A percentile compares a stretch with the other conserved stretches of the same genome.
Conservation (phyloP, 2,888 invertebrate genomes). For the Parthenolecanium corni region DNA sequence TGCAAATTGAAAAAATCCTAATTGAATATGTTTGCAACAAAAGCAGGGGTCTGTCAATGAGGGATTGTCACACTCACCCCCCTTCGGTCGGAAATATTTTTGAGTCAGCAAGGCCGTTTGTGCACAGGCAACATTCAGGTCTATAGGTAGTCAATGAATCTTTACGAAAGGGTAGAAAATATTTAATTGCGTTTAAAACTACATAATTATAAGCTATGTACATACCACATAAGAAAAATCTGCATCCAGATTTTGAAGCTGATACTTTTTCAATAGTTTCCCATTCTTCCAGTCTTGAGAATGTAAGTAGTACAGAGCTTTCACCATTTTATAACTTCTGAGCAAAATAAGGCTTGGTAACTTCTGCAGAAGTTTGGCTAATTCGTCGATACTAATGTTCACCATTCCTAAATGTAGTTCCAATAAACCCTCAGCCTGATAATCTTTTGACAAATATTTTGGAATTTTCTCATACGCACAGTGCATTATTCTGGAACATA, state of each 20-base stretch:
- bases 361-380: conserved; percentile 32
- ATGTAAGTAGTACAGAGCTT: conserved; percentile 35
- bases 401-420: conserved; percentile 35
- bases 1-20: too few species aligned
- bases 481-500: conserved; percentile 23
- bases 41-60: too few species aligned
- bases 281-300: conserved; percentile 33
- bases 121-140: neutral
- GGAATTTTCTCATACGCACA: conserved; percentile 17
- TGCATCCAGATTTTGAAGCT: conserved; percentile 35
- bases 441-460: neutral
- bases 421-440: conserved; percentile 26
- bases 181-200: too few species aligned
- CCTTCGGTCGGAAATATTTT: neutral
- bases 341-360: conserved; percentile 33
- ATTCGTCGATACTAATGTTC: conserved; percentile 32
- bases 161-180: too few species aligned
- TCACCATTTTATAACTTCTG: conserved; percentile 35
- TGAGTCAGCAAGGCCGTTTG: neutral
- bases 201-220: too few species aligned
- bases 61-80: too few species aligned
- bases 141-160: neutral
- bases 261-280: conserved; percentile 33
- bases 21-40: too few species aligned
- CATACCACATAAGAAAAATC: conserved; percentile 37